phyloP scores from a whole-genome alignment of 2,888 invertebrate genomes.

The Caenorhabditis drosophilae region DNA sequence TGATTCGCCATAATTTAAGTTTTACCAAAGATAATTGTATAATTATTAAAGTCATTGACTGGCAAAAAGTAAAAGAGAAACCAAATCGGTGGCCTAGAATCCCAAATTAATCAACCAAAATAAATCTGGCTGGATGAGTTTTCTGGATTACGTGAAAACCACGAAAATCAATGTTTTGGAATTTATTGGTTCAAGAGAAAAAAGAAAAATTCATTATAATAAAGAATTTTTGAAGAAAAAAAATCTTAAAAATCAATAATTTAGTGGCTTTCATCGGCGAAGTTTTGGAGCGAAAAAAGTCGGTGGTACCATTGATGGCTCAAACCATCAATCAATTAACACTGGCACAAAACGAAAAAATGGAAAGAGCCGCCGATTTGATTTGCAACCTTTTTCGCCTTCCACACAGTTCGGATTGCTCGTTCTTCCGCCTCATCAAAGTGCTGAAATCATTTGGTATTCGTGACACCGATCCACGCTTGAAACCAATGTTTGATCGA shows the following conservation, averaged over 20 bases:
- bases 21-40: too few relatives aligned
- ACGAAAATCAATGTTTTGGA: too few relatives aligned
- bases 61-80: too few relatives aligned
- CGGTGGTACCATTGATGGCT: conserved; percentile 30
- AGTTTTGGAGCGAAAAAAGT: conserved; percentile 42
- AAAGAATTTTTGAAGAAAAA: not conserved
- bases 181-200: too few relatives aligned
- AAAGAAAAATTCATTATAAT: not conserved
- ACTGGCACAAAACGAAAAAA: conserved; percentile 24
- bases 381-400: conserved; percentile 33
- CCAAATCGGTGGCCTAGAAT: not conserved
- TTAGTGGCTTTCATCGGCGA: conserved; percentile 41
- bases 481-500: conserved; percentile 42
- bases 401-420: conserved; percentile 31
- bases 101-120: too few relatives aligned
- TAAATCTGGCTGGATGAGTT: not conserved
- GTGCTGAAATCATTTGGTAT: conserved; percentile 64
- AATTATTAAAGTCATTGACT: too few relatives aligned
- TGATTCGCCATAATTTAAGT: too few relatives aligned
- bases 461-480: conserved; percentile 53
- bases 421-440: conserved; percentile 35
- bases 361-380: conserved; percentile 33
- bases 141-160: not conserved
- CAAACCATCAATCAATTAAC: conserved; percentile 32
- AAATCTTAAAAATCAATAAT: too few relatives aligned